phyloP scores from a whole-genome alignment of 2,113 vertebrate genomes.

The Passerina amoena region DNA sequence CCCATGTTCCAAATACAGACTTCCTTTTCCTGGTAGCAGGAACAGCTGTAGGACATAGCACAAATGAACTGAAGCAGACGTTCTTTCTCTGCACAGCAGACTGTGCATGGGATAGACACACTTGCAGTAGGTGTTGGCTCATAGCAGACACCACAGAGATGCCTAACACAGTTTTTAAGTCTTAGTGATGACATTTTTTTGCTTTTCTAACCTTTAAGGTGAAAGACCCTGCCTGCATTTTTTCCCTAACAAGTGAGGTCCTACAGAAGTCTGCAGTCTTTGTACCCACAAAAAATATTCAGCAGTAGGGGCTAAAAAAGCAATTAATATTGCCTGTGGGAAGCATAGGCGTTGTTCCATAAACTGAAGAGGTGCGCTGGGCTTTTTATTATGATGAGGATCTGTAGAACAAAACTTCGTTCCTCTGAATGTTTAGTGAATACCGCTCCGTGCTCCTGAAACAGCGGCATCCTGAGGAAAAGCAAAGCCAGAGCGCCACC shows the following conservation, averaged over 20 bases:
- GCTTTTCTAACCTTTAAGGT: background rate
- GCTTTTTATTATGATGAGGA: background rate
- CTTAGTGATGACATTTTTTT: background rate
- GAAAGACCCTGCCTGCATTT: background rate
- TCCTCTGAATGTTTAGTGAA: background rate
- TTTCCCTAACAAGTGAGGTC: background rate
- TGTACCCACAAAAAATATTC: background rate
- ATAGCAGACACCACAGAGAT: background rate
- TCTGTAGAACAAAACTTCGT: background rate
- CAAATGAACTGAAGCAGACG: background rate
- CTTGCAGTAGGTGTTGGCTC: background rate
- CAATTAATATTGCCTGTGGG: background rate
- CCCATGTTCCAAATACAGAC: background rate
- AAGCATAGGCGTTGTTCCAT: background rate
- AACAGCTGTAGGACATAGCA: background rate
- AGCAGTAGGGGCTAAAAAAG: background rate
- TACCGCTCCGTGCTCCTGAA: background rate
- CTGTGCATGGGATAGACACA: background rate
- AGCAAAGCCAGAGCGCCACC: conserved; percentile 12
- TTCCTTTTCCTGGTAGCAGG: background rate
- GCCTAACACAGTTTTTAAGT: background rate
- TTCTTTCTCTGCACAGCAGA: background rate
- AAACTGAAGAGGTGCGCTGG: background rate
- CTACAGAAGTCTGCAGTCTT: background rate
- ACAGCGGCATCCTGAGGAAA: background rate